Evolutionary conservation across 2,113 vertebrate species (phyloP).

Genomic region (Lepus timidus): DNA sequence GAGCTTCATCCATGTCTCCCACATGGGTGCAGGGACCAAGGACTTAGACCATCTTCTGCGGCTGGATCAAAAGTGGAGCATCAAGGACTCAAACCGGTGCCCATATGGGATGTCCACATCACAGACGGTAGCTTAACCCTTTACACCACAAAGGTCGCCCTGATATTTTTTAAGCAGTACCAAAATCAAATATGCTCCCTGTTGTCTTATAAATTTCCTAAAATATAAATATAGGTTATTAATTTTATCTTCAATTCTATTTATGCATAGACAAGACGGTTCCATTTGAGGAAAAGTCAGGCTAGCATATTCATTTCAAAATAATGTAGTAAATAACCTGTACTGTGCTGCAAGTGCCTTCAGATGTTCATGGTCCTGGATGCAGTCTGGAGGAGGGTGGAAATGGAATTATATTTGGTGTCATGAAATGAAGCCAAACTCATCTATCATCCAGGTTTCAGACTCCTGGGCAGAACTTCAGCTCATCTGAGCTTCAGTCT

Average conservation of each 20-base stretch:
- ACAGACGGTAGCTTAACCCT: too few species aligned
- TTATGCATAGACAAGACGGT: background rate
- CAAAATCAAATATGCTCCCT: conserved; percentile 8
- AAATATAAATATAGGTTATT: conserved; percentile 1
- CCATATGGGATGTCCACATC: too few species aligned
- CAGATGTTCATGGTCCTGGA: background rate
- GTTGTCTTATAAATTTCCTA: background rate
- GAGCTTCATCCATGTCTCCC: too few species aligned
- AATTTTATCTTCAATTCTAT: background rate
- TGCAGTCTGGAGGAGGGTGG: background rate
- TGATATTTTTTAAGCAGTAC: background rate
- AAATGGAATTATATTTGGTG: background rate
- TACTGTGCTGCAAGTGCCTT: background rate
- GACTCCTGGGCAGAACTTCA: background rate
- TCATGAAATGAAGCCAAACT: background rate
- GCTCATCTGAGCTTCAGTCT: background rate
- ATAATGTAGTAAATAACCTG: background rate
- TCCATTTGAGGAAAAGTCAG: background rate
- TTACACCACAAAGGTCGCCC: too few species aligned
- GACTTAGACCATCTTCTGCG: too few species aligned
- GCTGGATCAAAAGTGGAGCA: too few species aligned
- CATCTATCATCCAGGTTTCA: background rate
- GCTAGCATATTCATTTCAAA: background rate
- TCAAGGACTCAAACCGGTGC: too few species aligned
- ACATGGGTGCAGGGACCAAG: too few species aligned